These are phyloP conservation scores for Drosophila carrolli DNA, from an alignment of 1,140 invertebrate species.

Conservation along the genomic window DNA sequence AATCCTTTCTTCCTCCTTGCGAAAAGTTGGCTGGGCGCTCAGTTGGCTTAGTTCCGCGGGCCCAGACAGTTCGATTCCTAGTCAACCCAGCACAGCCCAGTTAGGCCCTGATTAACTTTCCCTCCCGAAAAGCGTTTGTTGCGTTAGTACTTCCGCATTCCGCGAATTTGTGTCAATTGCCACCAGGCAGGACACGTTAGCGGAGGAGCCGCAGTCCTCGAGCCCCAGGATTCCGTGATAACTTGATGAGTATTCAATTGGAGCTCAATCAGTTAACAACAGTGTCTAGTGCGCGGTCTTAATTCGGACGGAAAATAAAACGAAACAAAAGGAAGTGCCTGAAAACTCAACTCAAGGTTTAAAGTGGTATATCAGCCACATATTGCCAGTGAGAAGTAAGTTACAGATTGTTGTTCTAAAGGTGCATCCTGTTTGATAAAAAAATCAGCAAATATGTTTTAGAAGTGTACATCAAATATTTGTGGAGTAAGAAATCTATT, in stretches of 20 bases:
- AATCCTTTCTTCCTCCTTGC: constrained; percentile 40
- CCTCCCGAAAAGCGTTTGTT: constrained; percentile 48
- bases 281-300: constrained; percentile 47
- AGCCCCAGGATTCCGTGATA: constrained; percentile 42
- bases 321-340: constrained; percentile 4
- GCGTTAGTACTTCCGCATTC: constrained; percentile 72
- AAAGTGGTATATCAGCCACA: not conserved
- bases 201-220: constrained; percentile 14
- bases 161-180: constrained; percentile 79
- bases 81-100: constrained; percentile 3
- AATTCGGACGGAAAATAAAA: constrained; percentile 17
- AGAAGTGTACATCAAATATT: no score
- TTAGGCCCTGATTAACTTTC: constrained; percentile 40
- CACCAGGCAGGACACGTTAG: constrained; percentile 43
- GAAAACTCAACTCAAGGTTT: not conserved
- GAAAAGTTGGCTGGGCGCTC: constrained; percentile 54
- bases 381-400: constrained; percentile 41
- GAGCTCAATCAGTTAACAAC: constrained; percentile 75
- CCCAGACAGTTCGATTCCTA: constrained; percentile 43
- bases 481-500: no score
- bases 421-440: not conserved
- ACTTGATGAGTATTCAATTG: constrained; percentile 74
- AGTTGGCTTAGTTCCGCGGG: constrained; percentile 59
- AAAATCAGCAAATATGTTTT: no score
- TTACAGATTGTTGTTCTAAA: not conserved